phyloP scores from a whole-genome alignment of 2,113 vertebrate genomes.

The Heterocephalus glaber region DNA sequence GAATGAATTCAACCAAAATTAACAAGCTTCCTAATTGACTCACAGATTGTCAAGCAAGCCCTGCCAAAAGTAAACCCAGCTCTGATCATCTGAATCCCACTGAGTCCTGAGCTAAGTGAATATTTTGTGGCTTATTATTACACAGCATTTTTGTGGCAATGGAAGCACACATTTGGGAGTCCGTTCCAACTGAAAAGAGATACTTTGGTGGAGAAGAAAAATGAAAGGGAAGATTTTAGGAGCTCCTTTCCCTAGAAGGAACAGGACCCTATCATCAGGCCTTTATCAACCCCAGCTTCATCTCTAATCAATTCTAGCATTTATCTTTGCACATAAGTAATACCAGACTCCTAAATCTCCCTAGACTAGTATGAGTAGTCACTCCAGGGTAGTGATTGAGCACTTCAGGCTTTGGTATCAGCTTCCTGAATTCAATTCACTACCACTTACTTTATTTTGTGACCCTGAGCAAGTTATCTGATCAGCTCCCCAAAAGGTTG shows the following conservation, averaged over 20 bases:
- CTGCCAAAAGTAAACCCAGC: background rate
- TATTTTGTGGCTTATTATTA: background rate
- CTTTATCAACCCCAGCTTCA: constrained; percentile 1
- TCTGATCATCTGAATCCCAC: background rate
- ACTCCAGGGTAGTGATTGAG: background rate
- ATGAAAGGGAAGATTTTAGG: background rate
- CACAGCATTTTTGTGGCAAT: background rate
- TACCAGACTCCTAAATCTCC: background rate
- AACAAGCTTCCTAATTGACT: constrained; percentile 4
- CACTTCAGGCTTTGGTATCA: background rate
- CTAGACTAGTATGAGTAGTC: background rate
- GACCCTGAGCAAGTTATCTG: background rate
- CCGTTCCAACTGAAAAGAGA: background rate
- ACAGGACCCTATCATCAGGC: background rate
- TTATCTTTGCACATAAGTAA: background rate
- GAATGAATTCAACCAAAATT: background rate
- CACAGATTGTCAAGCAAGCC: background rate
- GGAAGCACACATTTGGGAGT: background rate
- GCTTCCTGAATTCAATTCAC: background rate
- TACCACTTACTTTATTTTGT: background rate
- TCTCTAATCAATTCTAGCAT: background rate
- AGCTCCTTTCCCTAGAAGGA: background rate
- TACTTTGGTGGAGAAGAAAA: background rate
- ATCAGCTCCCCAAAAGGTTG: background rate
- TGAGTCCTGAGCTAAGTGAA: background rate